A percentile compares a stretch with the other conserved stretches of the same genome.
Evolutionary conservation across 1,140 invertebrate species (phyloP).

Genomic region (Penaeus chinensis): DNA sequence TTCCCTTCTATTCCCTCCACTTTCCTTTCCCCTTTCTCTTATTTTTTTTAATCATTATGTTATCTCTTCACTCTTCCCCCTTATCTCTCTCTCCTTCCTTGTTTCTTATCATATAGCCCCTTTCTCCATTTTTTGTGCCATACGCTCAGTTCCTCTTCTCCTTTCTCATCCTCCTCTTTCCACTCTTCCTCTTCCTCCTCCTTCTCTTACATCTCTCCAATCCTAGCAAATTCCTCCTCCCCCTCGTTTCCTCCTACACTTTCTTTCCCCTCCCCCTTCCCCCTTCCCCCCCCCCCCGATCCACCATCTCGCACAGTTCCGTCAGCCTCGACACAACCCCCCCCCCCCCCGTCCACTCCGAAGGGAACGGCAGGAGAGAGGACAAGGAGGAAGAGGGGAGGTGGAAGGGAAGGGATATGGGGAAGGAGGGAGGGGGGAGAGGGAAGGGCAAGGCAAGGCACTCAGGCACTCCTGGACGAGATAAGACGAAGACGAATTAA

Average conservation of each 20-base stretch:
- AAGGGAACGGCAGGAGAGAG: too few species aligned
- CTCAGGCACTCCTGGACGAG: background rate
- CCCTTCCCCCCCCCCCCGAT: background rate
- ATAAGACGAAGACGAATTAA: slow-evolving; percentile 1
- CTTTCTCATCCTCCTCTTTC: background rate
- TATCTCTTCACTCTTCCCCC: background rate
- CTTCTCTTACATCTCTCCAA: background rate
- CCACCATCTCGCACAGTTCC: background rate
- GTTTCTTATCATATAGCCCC: background rate
- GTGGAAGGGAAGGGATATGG: background rate
- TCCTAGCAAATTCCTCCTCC: background rate
- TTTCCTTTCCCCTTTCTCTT: background rate
- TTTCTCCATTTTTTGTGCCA: background rate
- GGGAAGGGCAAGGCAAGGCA: background rate
- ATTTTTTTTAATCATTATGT: background rate
- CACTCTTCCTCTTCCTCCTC: background rate
- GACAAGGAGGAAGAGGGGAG: too few species aligned
- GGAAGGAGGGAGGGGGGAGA: background rate
- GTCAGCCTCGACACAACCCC: too few species aligned
- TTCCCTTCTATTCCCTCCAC: background rate
- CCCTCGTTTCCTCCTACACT: background rate
- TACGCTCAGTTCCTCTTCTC: background rate
- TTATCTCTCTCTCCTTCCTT: background rate
- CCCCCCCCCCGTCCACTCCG: too few species aligned
- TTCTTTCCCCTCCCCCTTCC: background rate